phyloP scores from a whole-genome alignment of 2,113 vertebrate genomes.

The Nipponia nippon region DNA sequence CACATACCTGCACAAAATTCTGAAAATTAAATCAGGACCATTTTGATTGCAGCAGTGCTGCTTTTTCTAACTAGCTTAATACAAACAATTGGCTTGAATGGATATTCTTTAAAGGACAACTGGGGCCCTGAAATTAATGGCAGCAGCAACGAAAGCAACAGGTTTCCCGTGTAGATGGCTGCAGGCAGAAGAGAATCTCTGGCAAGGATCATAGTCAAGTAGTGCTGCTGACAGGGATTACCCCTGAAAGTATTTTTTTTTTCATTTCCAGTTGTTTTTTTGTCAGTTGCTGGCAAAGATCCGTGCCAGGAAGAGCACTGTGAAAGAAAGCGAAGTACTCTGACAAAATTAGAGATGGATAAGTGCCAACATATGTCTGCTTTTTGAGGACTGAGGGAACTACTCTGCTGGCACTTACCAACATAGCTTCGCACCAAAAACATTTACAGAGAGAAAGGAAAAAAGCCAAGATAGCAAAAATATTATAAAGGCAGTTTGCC shows the following conservation, averaged over 20 bases:
- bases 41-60: not conserved
- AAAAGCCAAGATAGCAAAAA: conserved; percentile 16
- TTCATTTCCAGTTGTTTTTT: not conserved
- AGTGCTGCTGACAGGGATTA: not conserved
- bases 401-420: not conserved
- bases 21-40: not conserved
- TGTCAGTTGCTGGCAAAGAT: not conserved
- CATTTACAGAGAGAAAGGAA: not conserved
- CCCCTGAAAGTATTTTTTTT: not conserved
- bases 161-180: not conserved
- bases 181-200: conserved; percentile 20
- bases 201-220: not conserved
- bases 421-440: not conserved
- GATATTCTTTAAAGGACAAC: not conserved
- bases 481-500: not conserved
- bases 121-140: not conserved
- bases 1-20: not conserved
- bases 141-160: not conserved
- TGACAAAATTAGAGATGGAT: conserved; percentile 12
- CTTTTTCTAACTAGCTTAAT: not conserved
- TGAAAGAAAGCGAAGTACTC: conserved; percentile 19
- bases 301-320: conserved; percentile 2
- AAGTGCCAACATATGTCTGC: conserved; percentile 21
- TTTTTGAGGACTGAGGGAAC: conserved; percentile 2
- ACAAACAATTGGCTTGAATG: not conserved